Evolutionary conservation across 2,113 vertebrate genomes (phyloP), one percentile per base, ranked within the genome.

Genomic region (Coptodon rendalli): DNA sequence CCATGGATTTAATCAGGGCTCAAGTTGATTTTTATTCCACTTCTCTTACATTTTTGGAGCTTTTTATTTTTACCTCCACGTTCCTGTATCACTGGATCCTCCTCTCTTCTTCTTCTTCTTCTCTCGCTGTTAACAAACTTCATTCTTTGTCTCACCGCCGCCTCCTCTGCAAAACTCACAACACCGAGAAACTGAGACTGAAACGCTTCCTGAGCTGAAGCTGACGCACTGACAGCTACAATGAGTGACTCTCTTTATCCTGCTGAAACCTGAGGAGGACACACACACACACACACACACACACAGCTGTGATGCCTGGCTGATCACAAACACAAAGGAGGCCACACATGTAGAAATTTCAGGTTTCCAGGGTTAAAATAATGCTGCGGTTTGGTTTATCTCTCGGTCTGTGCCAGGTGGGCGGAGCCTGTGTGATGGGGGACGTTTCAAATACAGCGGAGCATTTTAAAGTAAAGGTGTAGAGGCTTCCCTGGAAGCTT

Each of bases 191-290:
- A 71, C 11, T 80, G 27, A 4, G 16, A 54, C 38, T 5, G 76
- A 83, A 22, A 85, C 7, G 6, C 84, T 81, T 86, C 34, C 81
- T 87, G 59, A 56, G n/a, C 79, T 78, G 12, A 34, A 63, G 71
- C 88, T 86, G 86, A 89, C 2, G 53, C 88, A 85, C 71, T n/a
- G 86, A 81, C 71, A 59, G 50, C 24, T 27, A n/a, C n/a, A 59
- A 90, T 66, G 85, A 89, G 43, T 82, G 90, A 92, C 27, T 81
- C 19, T 66, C 53, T 90, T 91, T 86, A 86, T 91, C 53, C 80
- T 76, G 56, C 84, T 61, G 83, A 89, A 90, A 85, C 81, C 83
- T 12, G 88, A 92, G 80, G 17, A 89, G 56, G 63, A 52, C 5
- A 2, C 7, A 0, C 9, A 3, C 3, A 0, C 34, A 13, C 4